A percentile compares a stretch with the other conserved stretches of the same genome.
phyloP scores from a whole-genome alignment of 2,113 vertebrate genomes.

The Gymnarchus niloticus region DNA sequence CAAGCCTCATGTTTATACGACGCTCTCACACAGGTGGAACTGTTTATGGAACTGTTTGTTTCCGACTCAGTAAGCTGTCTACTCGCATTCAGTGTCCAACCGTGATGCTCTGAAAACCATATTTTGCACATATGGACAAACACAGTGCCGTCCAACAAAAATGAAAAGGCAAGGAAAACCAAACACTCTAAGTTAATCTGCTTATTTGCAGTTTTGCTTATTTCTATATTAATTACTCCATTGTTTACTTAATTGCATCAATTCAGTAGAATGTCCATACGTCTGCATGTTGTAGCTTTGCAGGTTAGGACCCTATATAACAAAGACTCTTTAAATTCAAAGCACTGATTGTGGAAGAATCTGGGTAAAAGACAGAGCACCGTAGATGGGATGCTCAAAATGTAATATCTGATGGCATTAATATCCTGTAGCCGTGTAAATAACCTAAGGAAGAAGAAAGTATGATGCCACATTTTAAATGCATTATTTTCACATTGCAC shows the following conservation, averaged over 20 bases:
- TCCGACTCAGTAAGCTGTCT: conserved; percentile 15
- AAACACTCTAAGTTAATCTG: not conserved
- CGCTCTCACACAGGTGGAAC: not conserved
- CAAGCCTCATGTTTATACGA: conserved; percentile 3
- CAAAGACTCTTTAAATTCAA: not conserved
- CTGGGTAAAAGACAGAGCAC: not conserved
- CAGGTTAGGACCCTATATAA: not conserved
- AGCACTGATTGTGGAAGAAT: not conserved
- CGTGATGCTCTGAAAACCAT: conserved; percentile 11
- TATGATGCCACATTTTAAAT: not conserved
- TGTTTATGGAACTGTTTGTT: conserved; percentile 3
- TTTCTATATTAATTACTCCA: not conserved
- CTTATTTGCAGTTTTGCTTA: not conserved
- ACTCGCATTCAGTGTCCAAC: conserved; percentile 12
- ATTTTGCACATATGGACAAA: conserved; percentile 18
- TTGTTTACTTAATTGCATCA: not conserved
- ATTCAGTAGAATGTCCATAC: not conserved
- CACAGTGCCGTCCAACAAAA: not conserved
- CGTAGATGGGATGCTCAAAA: not conserved
- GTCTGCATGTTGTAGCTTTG: not conserved
- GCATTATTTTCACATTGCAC: not conserved
- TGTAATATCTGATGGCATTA: not conserved
- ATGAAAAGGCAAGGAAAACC: not conserved
- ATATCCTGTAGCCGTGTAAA: not conserved
- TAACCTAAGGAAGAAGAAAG: not conserved